Base-by-base conservation (phyloP, 1,140 invertebrate genomes). In the Pogonomyrmex barbatus region DNA sequence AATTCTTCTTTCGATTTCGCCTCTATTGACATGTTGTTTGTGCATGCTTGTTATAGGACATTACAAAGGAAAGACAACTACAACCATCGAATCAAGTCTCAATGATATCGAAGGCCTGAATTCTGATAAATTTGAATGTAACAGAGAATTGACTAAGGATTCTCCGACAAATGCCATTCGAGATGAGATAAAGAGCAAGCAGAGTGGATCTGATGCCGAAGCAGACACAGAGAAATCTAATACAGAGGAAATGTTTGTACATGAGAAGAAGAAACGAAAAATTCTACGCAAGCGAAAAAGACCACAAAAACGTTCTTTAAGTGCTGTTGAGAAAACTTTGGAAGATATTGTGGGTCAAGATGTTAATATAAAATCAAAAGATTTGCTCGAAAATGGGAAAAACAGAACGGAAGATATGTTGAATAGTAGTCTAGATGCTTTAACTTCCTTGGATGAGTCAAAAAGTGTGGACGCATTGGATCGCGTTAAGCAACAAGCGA, bases 211-310 rank as follows among this genome's bases (percentile, higher is more conserved):
- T 0, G 95, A 95, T 42, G 95, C 93, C 0, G 95, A 95, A 84
- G 95, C 95, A 1, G 95, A 96, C 52, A 95, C 94, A 1, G 95
- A 96, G 76, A 95, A 95, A 65, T 96, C 95, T 0, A 95, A 94
- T 30, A 92, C 93, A 0, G 96, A 96, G 68, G 95, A 96, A 36
- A 90, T 91, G 56, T 89, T 93, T 17, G 87, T 90, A 0, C 93
- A 91, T 9, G 94, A 94, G 50, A 95, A 94, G 73, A 94, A 93
- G 73, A 95, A 94, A 81, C 91, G 94, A 52, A 95, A 95, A 87
- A 90, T 95, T 4, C 88, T 95, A 3, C 89, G 94, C 42, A 94
- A 95, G 89, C 91, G 95, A 17, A 95, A 95, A 56, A 93, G 92
- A 52, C 91, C 91, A 17, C 95, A 93, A 5, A 94, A 95, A 71